A percentile compares a stretch with the other conserved stretches of the same genome.
Conservation (phyloP, 2,888 invertebrate species). For the Gymnoscelis rufifasciata region DNA sequence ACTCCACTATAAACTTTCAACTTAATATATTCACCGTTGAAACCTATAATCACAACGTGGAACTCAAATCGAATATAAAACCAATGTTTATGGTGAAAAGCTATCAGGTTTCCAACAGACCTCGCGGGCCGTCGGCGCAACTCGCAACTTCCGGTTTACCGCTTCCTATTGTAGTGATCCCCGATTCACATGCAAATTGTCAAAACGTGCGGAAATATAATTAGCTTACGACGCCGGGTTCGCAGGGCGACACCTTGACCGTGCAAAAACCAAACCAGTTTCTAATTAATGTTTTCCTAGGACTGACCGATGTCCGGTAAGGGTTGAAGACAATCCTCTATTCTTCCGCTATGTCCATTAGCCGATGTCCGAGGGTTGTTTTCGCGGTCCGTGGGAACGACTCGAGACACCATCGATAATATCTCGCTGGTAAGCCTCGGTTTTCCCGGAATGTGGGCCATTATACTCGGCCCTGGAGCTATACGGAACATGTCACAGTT, state of each 20-base stretch:
- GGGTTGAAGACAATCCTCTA: slow-evolving; percentile 30
- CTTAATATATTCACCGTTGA: slow-evolving; percentile 38
- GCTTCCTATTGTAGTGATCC: slow-evolving; percentile 61
- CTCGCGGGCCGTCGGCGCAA: slow-evolving; percentile 43
- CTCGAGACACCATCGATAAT: slow-evolving; percentile 50
- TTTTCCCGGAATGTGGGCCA: slow-evolving; percentile 72
- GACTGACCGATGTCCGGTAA: slow-evolving; percentile 64
- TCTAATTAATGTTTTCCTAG: slow-evolving; percentile 73
- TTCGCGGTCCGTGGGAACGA: slow-evolving; percentile 73
- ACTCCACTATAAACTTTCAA: slow-evolving; percentile 2
- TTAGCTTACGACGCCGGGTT: slow-evolving; percentile 63
- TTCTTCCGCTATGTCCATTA: slow-evolving; percentile 20
- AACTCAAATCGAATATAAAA: slow-evolving; percentile 56
- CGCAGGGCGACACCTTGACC: slow-evolving; percentile 56
- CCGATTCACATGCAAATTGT: slow-evolving; percentile 74
- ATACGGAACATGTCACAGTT: slow-evolving; percentile 76
- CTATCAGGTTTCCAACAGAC: slow-evolving; percentile 70
- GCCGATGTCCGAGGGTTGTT: slow-evolving; percentile 24
- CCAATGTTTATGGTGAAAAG: slow-evolving; percentile 66
- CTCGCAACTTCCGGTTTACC: slow-evolving; percentile 50
- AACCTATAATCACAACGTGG: slow-evolving; percentile 51
- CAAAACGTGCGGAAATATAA: slow-evolving; percentile 78
- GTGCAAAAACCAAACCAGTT: slow-evolving; percentile 64
- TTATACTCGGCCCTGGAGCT: slow-evolving; percentile 65
- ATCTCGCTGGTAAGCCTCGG: slow-evolving; percentile 65